Base-by-base conservation (phyloP, 2,113 vertebrate species). In the Anolis sagrei region DNA sequence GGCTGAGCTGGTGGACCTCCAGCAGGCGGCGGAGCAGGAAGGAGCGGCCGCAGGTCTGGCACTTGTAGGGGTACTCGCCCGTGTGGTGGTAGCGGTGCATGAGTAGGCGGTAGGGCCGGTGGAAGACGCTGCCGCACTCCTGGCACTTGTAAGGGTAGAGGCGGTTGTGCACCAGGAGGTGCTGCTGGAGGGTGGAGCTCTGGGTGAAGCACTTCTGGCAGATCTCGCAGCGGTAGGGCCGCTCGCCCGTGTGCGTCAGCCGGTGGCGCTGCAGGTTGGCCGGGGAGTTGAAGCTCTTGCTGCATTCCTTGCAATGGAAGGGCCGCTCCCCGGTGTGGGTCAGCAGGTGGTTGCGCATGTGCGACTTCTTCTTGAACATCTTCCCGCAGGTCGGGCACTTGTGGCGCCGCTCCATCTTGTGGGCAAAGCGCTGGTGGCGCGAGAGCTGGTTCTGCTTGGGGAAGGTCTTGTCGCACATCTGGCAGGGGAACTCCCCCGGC, bases 41-140 rank as follows among this genome's bases (percentile, higher is more conserved):
- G 25, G 97, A 97, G 32, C 97, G 96, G 2, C 97, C 97, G 14
- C 98, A 98, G 3, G 96, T 95, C 0, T 91, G 88, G 76, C 98
- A 99, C 32, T 96, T 97, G 89, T 98, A 98, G 0, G 98, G 97
- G 32, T 97, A 95, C 76, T 96, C 97, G n/a, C 97, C 98, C 0
- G 97, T 98, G 94, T 99, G 98, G 34, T 98, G 97, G 80, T 97
- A 96, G 81, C 98, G 97, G 75, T 99, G 98, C 81, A 97, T 97
- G 32, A 98, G 97, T 23, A 98, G 96, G 44, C 98, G 97, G 88
- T 97, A 97, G 0, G 97, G 97, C 0, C 97, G 95, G 18, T 97
- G 98, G 88, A 98, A 98, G 7, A 97, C 97, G 61, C 97, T 95
- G 16, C 97, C 97, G 1, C 98, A 99, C 89, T 98, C 97, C 0